Evolutionary conservation across 2,797 vertebrate genomes (phyloP).

Genomic region (Neoniphon sammara): DNA sequence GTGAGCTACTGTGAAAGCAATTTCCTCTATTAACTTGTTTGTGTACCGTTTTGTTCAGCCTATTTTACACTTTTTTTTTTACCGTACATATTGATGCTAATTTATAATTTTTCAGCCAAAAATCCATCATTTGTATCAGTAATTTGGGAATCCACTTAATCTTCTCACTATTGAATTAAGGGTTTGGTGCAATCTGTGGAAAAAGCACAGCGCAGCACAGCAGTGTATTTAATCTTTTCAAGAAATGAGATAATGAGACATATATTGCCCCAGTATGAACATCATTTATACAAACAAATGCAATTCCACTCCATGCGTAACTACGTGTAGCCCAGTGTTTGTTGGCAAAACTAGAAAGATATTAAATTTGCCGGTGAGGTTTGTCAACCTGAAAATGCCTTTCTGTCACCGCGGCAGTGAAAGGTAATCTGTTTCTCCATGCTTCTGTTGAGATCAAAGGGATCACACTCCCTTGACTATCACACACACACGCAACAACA

Average conservation of each 20-base stretch:
- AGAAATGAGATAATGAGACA: constrained; percentile 37
- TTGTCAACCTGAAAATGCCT: constrained; percentile 68
- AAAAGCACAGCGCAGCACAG: constrained; percentile 13
- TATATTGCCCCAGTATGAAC: constrained; percentile 44
- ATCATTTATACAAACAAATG: constrained; percentile 50
- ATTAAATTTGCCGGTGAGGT: constrained; percentile 62
- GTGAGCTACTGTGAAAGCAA: too few relatives aligned
- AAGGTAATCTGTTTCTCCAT: constrained; percentile 76
- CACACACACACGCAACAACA: constrained; percentile 53
- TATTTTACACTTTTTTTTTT: background rate
- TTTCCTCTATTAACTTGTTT: too few relatives aligned
- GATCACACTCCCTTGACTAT: constrained; percentile 64
- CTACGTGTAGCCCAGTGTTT: constrained; percentile 34
- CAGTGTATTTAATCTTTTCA: background rate
- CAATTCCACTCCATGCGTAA: constrained; percentile 24
- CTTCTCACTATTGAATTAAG: constrained; percentile 27
- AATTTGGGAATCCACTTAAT: constrained; percentile 31
- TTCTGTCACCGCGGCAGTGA: constrained; percentile 56
- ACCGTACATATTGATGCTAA: background rate
- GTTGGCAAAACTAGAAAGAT: constrained; percentile 53
- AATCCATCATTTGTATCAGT: constrained; percentile 14
- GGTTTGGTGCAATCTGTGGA: constrained; percentile 24
- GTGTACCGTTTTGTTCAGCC: too few relatives aligned
- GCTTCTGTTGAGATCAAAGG: constrained; percentile 74
- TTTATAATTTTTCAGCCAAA: constrained; percentile 27